phyloP scores from a whole-genome alignment of 1,140 invertebrate genomes.

The Anoplophora glabripennis region DNA sequence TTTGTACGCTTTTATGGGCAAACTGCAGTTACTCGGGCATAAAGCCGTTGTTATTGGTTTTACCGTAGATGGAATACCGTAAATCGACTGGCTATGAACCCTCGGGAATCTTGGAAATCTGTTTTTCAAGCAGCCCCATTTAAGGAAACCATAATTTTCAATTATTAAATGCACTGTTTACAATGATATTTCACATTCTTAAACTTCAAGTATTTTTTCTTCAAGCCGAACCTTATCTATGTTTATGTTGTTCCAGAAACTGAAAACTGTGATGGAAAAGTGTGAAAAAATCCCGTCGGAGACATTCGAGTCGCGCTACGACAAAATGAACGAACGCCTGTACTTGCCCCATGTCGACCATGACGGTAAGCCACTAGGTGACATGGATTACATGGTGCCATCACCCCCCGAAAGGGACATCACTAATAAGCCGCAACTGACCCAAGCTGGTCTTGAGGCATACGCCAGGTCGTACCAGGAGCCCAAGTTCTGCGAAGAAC shows the following conservation, averaged over 20 bases:
- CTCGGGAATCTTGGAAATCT: slow-evolving; percentile 1
- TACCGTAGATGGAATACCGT: slow-evolving; percentile 7
- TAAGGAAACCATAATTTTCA: no score
- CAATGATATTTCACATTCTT: neutral
- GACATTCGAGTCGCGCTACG: slow-evolving; percentile 56
- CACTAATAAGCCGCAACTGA: slow-evolving; percentile 54
- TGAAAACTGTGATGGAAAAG: slow-evolving; percentile 73
- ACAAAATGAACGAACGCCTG: slow-evolving; percentile 48
- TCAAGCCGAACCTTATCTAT: neutral
- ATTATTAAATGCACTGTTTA: no score
- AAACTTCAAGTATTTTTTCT: neutral
- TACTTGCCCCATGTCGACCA: slow-evolving; percentile 64
- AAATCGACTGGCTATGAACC: slow-evolving; percentile 5
- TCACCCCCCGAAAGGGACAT: slow-evolving; percentile 72
- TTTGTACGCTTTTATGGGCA: slow-evolving; percentile 2
- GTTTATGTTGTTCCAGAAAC: slow-evolving; percentile 51
- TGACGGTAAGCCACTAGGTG: slow-evolving; percentile 61
- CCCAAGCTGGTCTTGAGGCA: slow-evolving; percentile 68
- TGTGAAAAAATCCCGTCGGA: slow-evolving; percentile 69
- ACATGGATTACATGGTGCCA: slow-evolving; percentile 69
- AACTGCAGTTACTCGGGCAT: neutral
- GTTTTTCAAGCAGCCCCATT: neutral
- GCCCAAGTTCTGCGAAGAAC: slow-evolving; percentile 30
- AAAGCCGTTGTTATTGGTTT: slow-evolving; percentile 4
- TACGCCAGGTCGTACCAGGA: slow-evolving; percentile 65